Conservation (phyloP, 2,113 vertebrate genomes). For the Hippocampus guttulatus region DNA sequence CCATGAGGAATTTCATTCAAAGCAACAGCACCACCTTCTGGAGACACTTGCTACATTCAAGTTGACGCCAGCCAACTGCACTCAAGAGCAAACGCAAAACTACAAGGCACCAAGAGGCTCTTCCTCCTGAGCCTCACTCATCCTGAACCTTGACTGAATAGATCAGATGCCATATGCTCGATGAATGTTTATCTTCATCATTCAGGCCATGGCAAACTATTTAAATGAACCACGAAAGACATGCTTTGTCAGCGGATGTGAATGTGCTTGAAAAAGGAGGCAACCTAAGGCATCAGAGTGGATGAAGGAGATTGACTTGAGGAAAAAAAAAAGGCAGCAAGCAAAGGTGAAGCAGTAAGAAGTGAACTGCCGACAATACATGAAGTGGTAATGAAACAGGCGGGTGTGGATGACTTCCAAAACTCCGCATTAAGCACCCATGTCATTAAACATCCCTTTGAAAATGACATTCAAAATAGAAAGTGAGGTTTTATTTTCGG, state of each 20-base stretch:
- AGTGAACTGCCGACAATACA: constrained; percentile 32
- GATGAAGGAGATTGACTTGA: background rate
- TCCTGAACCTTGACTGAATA: background rate
- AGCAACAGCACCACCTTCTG: constrained; percentile 32
- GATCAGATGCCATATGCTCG: background rate
- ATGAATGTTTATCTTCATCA: background rate
- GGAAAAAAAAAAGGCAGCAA: constrained; percentile 23
- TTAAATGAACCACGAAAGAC: background rate
- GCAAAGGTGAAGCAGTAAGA: constrained; percentile 35
- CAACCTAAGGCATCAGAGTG: constrained; percentile 4
- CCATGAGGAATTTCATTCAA: background rate
- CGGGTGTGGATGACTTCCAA: background rate
- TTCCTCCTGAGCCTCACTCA: background rate
- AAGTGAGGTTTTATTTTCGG: background rate
- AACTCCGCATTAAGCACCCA: background rate
- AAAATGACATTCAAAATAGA: constrained; percentile 5
- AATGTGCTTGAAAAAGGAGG: background rate
- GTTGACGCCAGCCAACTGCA: background rate
- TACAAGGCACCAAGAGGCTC: constrained; percentile 1
- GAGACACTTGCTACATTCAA: constrained; percentile 40
- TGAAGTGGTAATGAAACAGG: constrained; percentile 20
- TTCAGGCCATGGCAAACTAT: background rate
- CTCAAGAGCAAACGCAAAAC: background rate
- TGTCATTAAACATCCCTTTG: constrained; percentile 11
- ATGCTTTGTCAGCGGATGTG: background rate